Conservation (phyloP, 1,140 invertebrate genomes). For the Geopemphigus sp. region DNA sequence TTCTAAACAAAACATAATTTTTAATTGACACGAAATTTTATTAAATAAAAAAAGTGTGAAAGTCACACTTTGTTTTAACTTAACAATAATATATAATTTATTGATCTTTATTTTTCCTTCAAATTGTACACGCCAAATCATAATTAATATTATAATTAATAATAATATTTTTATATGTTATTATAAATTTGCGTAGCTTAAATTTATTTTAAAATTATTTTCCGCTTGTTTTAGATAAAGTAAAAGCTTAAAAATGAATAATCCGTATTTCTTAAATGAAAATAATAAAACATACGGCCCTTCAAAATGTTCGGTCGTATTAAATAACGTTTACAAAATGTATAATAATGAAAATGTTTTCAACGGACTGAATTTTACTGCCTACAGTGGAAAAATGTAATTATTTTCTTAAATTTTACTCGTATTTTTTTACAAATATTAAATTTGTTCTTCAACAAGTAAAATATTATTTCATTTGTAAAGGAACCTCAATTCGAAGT, state of each 20-base stretch:
- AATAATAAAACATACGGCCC: neutral
- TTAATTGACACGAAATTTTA: too few species aligned
- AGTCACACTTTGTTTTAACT: too few species aligned
- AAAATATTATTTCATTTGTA: too few species aligned
- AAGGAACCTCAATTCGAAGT: neutral
- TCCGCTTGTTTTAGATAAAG: neutral
- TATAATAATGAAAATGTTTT: slow-evolving; percentile 1
- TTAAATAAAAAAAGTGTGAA: too few species aligned
- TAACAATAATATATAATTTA: too few species aligned
- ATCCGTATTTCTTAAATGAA: too few species aligned
- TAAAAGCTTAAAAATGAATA: neutral
- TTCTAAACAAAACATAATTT: too few species aligned
- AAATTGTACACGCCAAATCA: too few species aligned
- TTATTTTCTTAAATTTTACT: neutral
- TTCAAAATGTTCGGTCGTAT: slow-evolving; percentile 9
- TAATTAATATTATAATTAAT: too few species aligned
- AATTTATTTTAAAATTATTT: neutral
- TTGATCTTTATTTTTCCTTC: too few species aligned
- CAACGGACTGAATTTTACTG: slow-evolving; percentile 19
- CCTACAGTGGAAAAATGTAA: slow-evolving; percentile 35
- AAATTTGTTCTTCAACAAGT: neutral
- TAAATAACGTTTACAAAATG: slow-evolving; percentile 17
- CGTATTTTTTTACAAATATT: neutral
- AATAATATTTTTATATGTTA: too few species aligned
- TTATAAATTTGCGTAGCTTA: neutral